These are phyloP conservation scores for Passer montanus DNA, from an alignment of 2,113 vertebrate species.

Conservation along the genomic window DNA sequence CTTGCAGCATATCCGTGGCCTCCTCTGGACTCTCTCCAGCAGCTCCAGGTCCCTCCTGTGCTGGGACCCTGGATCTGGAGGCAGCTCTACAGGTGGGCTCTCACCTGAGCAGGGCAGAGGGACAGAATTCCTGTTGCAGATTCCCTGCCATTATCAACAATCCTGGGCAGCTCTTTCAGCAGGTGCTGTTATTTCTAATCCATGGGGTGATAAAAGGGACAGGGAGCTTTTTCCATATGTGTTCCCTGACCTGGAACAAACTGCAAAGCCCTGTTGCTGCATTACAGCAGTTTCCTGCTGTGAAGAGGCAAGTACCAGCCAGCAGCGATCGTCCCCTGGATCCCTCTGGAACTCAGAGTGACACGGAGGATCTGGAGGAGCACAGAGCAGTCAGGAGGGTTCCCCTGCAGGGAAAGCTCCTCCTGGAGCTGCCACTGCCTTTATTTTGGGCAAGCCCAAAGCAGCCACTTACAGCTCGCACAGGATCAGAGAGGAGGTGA, in stretches of 20 bases:
- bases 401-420: neutral
- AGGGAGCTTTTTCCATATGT: neutral
- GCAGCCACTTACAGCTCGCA: neutral
- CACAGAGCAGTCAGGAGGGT: neutral
- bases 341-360: neutral
- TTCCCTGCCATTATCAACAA: neutral
- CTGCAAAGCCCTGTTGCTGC: neutral
- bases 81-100: neutral
- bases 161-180: neutral
- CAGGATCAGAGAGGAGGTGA: neutral
- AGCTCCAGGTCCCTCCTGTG: neutral
- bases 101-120: neutral
- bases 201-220: neutral
- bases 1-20: fast-evolving
- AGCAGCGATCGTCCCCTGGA: neutral
- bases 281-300: neutral
- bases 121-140: neutral
- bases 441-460: neutral
- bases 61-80: neutral
- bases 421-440: neutral
- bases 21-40: neutral
- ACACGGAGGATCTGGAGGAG: fast-evolving
- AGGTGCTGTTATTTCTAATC: neutral
- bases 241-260: constrained; percentile 1
- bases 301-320: neutral